These are phyloP conservation scores for Adrianichthys oophorus DNA, from an alignment of 2,797 vertebrate species.

Conservation along the genomic window DNA sequence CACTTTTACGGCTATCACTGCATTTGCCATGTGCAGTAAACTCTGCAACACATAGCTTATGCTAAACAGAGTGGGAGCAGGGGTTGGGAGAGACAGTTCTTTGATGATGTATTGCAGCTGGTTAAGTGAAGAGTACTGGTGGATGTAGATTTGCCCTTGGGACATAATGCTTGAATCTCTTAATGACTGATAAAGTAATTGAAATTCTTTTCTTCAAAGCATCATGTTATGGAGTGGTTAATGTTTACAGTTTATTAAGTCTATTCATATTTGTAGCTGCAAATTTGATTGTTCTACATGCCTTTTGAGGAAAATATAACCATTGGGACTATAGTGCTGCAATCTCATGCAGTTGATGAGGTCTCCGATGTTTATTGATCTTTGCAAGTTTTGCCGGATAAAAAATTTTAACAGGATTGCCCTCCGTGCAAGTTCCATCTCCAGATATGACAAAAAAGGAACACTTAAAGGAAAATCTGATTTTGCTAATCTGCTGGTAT, in stretches of 20 bases:
- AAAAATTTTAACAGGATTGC: constrained; percentile 39
- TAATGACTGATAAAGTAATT: too few relatives aligned
- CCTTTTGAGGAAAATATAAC: constrained; percentile 26
- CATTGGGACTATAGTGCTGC: constrained; percentile 30
- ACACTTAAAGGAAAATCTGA: constrained; percentile 25
- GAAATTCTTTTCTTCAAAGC: neutral
- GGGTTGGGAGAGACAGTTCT: constrained; percentile 40
- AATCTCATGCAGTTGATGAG: constrained; percentile 43
- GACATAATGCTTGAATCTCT: constrained; percentile 20
- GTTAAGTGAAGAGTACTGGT: constrained; percentile 40
- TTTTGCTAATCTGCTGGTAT: constrained; percentile 34
- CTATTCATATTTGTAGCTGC: constrained; percentile 29
- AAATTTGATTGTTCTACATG: constrained; percentile 25
- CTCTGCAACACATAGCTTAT: constrained; percentile 59
- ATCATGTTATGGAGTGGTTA: constrained; percentile 12
- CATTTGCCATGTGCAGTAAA: constrained; percentile 80
- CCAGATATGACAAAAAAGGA: constrained; percentile 2
- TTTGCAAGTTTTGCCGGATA: constrained; percentile 37
- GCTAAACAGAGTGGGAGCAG: constrained; percentile 37
- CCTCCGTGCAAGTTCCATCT: constrained; percentile 19
- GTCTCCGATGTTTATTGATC: constrained; percentile 29
- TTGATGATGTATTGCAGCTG: constrained; percentile 49
- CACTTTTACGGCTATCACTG: constrained; percentile 85
- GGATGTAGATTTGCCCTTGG: constrained; percentile 39
- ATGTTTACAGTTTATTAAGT: constrained; percentile 19